Base-by-base conservation (phyloP, 2,113 vertebrate genomes). In the Sinocyclocheilus rhinocerous region DNA sequence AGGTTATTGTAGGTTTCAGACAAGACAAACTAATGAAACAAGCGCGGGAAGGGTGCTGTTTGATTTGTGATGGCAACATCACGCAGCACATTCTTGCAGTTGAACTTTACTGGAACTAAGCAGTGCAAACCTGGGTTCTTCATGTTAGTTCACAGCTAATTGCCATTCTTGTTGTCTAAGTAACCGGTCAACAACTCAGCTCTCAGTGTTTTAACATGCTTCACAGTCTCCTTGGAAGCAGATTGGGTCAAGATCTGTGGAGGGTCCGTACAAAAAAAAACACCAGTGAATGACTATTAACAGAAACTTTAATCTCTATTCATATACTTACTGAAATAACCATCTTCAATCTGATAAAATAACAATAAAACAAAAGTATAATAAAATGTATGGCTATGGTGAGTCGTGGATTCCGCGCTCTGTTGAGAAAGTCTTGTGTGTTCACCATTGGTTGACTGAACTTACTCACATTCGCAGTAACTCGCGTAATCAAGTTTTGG, bases 91-190 rank as follows among this genome's bases (percentile, higher is more conserved):
- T 45, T 87, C 83, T 87, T 85, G 85, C 69, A 85, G 84, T 87
- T 87, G 84, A 89, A 72, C 83, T 88, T 89, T 87, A 88, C 89
- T 77, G 86, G 87, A 87, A 88, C 29, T 55, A 84, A 87, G 87
- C 80, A 18, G 70, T 84, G 82, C 87, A 84, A 87, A 92, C 84
- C 76, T 36, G 59, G 73, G 72, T 59, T 86, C 84, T 89, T 79
- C 59, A 26, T 77, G 91, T 91, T 88, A 88, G 72, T 12, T 87
- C 85, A 70, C 77, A 87, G 88, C 80, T 91, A 89, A 90, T 90
- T 92, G 86, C 90, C 91, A 92, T 93, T 92, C 92, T 89, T 90
- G 92, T 92, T 93, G 94, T 93, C 94, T 91, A 89, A 92, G 93
- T 91, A 94, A 93, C 92, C 88, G 77, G 90, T 91, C 83, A 81